Evolutionary conservation across 1,140 invertebrate genomes (phyloP).

Genomic region (Meloidogyne floridensis): DNA sequence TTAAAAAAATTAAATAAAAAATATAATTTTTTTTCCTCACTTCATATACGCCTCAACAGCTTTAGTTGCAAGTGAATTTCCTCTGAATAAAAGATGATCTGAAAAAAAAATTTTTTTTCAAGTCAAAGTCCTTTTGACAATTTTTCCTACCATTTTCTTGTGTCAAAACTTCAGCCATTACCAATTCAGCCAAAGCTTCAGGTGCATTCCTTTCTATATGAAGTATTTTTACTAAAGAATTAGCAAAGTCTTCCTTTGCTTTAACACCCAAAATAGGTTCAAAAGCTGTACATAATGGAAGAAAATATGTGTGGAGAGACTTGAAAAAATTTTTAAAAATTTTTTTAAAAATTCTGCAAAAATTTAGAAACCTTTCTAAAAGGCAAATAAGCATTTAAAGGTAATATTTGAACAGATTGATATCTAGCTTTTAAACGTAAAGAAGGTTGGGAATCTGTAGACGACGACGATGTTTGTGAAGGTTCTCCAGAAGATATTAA

Average conservation of each 20-base stretch:
- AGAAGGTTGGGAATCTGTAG: background rate
- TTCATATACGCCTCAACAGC: constrained; percentile 86
- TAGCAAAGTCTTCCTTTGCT: constrained; percentile 87
- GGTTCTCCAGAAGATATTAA: constrained; percentile 49
- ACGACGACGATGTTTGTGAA: constrained; percentile 29
- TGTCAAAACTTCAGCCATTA: constrained; percentile 79
- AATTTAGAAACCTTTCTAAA: constrained; percentile 68
- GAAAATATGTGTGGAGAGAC: constrained; percentile 72
- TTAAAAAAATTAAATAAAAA: background rate
- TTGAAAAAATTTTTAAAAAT: background rate
- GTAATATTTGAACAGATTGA: constrained; percentile 87
- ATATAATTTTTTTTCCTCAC: background rate
- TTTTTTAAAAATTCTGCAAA: background rate
- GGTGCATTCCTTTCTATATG: constrained; percentile 82
- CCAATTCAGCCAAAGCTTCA: constrained; percentile 84
- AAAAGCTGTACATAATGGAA: constrained; percentile 79
- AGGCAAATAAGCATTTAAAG: constrained; percentile 80
- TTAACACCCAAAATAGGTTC: constrained; percentile 88
- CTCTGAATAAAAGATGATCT: constrained; percentile 80
- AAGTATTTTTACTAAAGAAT: constrained; percentile 83
- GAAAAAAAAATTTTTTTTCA: constrained; percentile 5
- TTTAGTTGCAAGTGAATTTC: constrained; percentile 93
- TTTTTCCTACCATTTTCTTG: constrained; percentile 26
- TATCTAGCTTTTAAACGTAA: constrained; percentile 75
- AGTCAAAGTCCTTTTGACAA: background rate